Base-by-base conservation (phyloP, 2,113 vertebrate genomes). In the Abramis brama region DNA sequence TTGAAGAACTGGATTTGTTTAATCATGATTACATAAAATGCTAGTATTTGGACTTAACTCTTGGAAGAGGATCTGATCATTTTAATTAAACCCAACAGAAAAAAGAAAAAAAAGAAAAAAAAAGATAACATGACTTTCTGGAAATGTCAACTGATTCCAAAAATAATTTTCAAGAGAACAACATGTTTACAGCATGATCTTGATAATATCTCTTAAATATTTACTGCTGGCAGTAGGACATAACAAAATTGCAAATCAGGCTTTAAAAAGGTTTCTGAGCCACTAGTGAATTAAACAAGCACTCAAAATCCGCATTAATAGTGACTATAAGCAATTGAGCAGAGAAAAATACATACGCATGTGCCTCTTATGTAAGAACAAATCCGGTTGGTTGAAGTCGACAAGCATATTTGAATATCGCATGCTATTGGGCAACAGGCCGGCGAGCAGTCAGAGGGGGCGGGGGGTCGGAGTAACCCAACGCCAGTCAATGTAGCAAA, bases 381-480 rank as follows among this genome's bases (percentile, higher is more conserved):
- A 19, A 55, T 91, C 84, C 82, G 77, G 92, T 95, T 94, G 94
- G 94, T 85, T 90, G 87, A 39, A 91, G 87, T 91, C 90, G 6
- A 89, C 92, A 92, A 89, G 91, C 86, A 88, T 91, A 93, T 93
- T 92, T 89, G 86, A 93, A 91, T 73, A 75, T 25, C 4, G n/a
- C 30, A 3, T 59, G 66, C 79, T 91, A 95, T 95, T 95, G 95
- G 94, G 19, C 75, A 8, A 15, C 6, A 13, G 15, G 12, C 23
- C 39, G 75, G 87, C 74, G 82, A 88, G 85, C 62, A 52, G 68
- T 55, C 21, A 1, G 5, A 57, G n/a, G 87, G 91, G 94, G 93
- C 89, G 88, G 88, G 91, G 87, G 62, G 50, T 76, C 19, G 5
- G 17, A 75, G 21, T 66, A 74, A 89, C 85, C 60, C 85, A 89